A percentile compares a stretch with the other conserved stretches of the same genome.
These are phyloP conservation scores for Xanthia togata DNA, from an alignment of 2,888 invertebrate genomes.

Conservation along the genomic window DNA sequence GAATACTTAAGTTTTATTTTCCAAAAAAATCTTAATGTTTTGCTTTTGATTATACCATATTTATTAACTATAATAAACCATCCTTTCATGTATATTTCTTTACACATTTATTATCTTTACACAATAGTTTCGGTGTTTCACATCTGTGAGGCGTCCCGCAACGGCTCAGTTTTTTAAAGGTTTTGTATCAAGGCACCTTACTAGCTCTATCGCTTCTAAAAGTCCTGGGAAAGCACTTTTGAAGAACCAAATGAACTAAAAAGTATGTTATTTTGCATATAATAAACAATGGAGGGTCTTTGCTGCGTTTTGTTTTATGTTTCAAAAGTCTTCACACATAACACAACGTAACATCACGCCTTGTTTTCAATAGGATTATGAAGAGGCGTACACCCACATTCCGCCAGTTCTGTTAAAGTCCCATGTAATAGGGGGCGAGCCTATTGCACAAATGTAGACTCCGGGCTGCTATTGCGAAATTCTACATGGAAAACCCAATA, in stretches of 20 bases:
- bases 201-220: not conserved
- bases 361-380: not conserved
- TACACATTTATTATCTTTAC: no score
- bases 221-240: not conserved
- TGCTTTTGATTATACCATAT: no score
- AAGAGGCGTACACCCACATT: not conserved
- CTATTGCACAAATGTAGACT: not conserved
- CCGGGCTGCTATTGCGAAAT: not conserved
- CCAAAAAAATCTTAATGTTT: no score
- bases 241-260: not conserved
- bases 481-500: not conserved
- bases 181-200: no score
- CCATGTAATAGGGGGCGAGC: not conserved
- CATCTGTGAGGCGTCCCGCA: no score
- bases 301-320: not conserved
- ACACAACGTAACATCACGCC: not conserved
- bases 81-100: no score
- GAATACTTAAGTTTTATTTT: no score
- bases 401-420: not conserved
- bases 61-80: no score
- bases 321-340: not conserved
- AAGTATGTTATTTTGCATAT: not conserved
- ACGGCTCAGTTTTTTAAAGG: no score
- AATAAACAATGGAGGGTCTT: not conserved
- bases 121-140: no score